A percentile compares a stretch with the other conserved stretches of the same genome.
Conservation (phyloP, 2,888 invertebrate genomes). For the Syritta pipiens region DNA sequence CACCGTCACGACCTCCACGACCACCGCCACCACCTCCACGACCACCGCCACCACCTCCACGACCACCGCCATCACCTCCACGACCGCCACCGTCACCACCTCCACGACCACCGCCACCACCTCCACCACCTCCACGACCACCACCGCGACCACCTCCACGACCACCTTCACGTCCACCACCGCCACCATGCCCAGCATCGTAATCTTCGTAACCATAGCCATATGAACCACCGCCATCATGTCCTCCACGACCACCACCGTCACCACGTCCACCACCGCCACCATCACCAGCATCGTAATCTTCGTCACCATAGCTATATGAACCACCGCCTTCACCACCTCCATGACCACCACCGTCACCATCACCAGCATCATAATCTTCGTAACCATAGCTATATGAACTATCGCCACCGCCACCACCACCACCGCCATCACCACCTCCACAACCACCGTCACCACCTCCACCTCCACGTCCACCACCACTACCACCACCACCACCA, state of each 20-base stretch:
- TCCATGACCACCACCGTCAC: conserved; percentile 26
- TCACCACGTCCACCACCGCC: background rate
- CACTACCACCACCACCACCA: background rate
- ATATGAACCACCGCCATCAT: conserved; percentile 55
- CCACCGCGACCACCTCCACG: conserved; percentile 51
- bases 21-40: background rate
- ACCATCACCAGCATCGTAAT: background rate
- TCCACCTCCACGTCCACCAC: background rate
- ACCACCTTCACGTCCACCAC: conserved; percentile 40
- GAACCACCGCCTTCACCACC: conserved; percentile 50
- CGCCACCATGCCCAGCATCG: conserved; percentile 17
- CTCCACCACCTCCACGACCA: conserved; percentile 11
- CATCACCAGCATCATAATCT: background rate
- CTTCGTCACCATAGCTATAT: conserved; percentile 49
- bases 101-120: conserved; percentile 49
- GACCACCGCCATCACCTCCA: conserved; percentile 2
- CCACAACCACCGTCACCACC: background rate
- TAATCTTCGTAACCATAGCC: background rate
- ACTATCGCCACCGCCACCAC: background rate
- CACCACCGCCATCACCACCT: background rate
- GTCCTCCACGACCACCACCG: background rate
- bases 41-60: conserved; percentile 3
- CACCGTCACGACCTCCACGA: background rate
- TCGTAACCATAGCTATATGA: background rate
- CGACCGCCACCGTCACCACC: conserved; percentile 1